Evolutionary conservation across 2,113 vertebrate species (phyloP), one percentile per base, ranked within the genome.

Genomic region (Rafetus swinhoei): DNA sequence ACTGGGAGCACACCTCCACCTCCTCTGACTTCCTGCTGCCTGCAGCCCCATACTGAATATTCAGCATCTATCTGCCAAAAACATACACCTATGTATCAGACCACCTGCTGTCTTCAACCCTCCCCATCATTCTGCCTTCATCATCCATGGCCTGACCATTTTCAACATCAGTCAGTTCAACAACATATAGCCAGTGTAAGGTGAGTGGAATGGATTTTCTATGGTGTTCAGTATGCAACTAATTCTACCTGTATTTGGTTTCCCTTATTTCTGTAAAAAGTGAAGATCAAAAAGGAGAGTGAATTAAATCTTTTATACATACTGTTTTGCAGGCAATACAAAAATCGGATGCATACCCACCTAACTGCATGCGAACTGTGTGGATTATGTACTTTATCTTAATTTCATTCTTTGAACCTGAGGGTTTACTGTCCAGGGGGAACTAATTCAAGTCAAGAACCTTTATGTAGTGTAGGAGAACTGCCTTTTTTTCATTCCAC

Each of bases 61-160:
- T 97, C 98, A 77, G 95, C 97, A 55, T 93, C 97, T 15, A 90
- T 98, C 86, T 98, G 98, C 96, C 98, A 98, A 91, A 98, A 97
- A 90, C 98, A 97, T 45, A 52, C 96, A 3, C 97, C 98, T 5
- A 81, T 98, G 59, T 98, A 98, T 97, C 94, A 98, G 94, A 94
- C 98, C 15, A 81, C 98, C 25, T 98, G 99, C 98, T 97, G 98
- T 94, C 98, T 99, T 85, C 99, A 98, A 95, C 93, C 98, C 85
- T 96, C 98, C 25, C 95, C 98, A 0, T 96, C 98, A 82, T 98
- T 98, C 98, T 99, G 98, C 98, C 98, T 98, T 94, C 99, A 99
- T 76, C 98, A 98, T 84, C 98, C 98, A 52, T 99, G 99, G 99
- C 99, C 99, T 88, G 98, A 99, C 94, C 99, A 98, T 95, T 98